These are phyloP conservation scores for Neostethus bicornis DNA, from an alignment of 2,797 vertebrate genomes.

Conservation along the genomic window DNA sequence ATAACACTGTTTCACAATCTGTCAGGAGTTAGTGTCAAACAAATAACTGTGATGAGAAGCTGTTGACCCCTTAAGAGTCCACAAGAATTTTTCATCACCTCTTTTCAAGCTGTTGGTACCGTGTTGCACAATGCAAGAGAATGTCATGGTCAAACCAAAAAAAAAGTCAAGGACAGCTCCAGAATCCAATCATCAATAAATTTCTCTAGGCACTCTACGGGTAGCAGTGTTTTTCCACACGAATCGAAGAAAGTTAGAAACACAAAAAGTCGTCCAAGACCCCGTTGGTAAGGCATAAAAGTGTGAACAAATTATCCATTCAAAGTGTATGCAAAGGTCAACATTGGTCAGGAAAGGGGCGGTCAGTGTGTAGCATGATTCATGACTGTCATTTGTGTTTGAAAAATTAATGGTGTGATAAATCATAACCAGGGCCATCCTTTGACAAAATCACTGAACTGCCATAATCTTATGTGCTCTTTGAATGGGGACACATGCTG, in stretches of 20 bases:
- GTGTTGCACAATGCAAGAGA: conserved; percentile 48
- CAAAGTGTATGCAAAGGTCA: conserved; percentile 66
- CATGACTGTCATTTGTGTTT: conserved; percentile 78
- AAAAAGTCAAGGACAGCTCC: conserved; percentile 59
- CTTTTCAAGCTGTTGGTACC: conserved; percentile 33
- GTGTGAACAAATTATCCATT: conserved; percentile 48
- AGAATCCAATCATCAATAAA: conserved; percentile 54
- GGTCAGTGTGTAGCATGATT: conserved; percentile 70
- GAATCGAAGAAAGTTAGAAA: background rate
- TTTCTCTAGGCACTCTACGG: conserved; percentile 6
- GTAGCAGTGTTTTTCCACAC: background rate
- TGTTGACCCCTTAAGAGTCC: conserved; percentile 36
- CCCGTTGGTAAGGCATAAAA: conserved; percentile 27
- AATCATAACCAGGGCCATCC: conserved; percentile 67
- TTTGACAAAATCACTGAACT: conserved; percentile 73
- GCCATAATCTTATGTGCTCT: conserved; percentile 52
- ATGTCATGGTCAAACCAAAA: conserved; percentile 2
- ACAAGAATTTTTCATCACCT: conserved; percentile 12
- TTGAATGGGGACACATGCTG: conserved; percentile 51
- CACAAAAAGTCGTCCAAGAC: conserved; percentile 32
- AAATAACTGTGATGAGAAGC: conserved; percentile 52
- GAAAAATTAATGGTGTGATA: conserved; percentile 76
- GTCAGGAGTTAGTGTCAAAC: conserved; percentile 45
- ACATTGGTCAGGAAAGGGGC: conserved; percentile 63
- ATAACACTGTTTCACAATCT: conserved; percentile 55